phyloP scores from a whole-genome alignment of 2,113 vertebrate genomes.

The Clupea harengus region DNA sequence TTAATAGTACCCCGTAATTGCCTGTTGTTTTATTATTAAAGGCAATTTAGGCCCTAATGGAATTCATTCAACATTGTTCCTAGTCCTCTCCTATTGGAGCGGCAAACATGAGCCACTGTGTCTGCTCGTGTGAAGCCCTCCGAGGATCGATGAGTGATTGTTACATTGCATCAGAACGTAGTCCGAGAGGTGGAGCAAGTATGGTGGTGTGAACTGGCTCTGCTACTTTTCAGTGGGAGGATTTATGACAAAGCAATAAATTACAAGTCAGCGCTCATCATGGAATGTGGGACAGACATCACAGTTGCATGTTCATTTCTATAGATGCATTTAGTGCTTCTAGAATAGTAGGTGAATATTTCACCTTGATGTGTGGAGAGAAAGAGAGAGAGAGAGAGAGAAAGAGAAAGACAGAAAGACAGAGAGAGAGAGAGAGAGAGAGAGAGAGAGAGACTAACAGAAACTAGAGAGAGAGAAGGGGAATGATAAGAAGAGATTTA shows the following conservation, averaged over 20 bases:
- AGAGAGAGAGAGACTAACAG: background rate
- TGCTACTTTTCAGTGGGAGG: too few relatives aligned
- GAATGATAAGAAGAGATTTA: constrained; percentile 18
- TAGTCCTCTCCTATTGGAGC: constrained; percentile 31
- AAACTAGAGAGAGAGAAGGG: background rate
- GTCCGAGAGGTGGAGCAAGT: too few relatives aligned
- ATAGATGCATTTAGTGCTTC: background rate
- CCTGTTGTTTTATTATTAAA: constrained; percentile 78
- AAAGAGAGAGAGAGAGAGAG: background rate
- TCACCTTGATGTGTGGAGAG: background rate
- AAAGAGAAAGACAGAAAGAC: background rate
- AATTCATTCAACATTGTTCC: constrained; percentile 71
- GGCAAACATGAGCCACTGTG: background rate
- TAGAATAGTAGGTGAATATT: background rate
- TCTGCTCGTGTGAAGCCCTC: background rate
- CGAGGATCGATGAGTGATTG: background rate
- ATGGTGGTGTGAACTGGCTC: too few relatives aligned
- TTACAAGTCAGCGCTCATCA: too few relatives aligned
- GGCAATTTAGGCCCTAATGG: constrained; percentile 72
- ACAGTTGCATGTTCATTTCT: background rate
- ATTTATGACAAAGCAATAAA: too few relatives aligned
- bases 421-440: background rate
- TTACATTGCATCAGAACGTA: too few relatives aligned
- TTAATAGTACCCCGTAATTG: constrained; percentile 70
- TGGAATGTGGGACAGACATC: too few relatives aligned